Percentiles rank a stretch among this genome's conserved stretches.
Evolutionary conservation across 2,113 vertebrate genomes (phyloP).

Genomic region (Sciurus niger): DNA sequence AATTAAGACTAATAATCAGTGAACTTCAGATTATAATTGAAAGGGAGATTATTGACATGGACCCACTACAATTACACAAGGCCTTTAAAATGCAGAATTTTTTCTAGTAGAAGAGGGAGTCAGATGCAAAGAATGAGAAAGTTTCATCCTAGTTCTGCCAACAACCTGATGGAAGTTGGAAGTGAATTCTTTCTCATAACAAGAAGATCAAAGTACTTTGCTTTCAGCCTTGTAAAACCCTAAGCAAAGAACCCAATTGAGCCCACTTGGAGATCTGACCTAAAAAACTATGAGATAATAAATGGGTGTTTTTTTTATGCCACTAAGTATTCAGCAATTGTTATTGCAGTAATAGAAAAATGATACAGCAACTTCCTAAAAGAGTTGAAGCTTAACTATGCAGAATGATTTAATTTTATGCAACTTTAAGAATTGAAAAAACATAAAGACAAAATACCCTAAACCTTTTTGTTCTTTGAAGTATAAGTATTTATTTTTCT

Average conservation of each 20-base stretch:
- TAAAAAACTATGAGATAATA: neutral
- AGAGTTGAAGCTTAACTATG: neutral
- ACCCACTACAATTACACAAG: neutral
- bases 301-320: neutral
- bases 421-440: neutral
- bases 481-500: neutral
- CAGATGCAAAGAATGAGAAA: neutral
- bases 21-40: neutral
- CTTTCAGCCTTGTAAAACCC: neutral
- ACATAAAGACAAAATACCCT: neutral
- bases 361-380: neutral
- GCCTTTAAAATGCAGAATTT: neutral
- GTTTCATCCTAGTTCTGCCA: neutral
- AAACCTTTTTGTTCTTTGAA: constrained; percentile 38
- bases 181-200: neutral
- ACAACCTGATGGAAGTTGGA: neutral
- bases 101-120: neutral
- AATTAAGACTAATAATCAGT: neutral
- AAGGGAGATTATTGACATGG: neutral
- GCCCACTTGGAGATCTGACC: neutral
- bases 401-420: neutral
- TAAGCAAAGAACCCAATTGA: neutral
- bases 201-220: neutral
- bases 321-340: neutral
- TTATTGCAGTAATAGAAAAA: neutral